Base-by-base conservation (phyloP, 2,888 invertebrate species). In the Lasioglossum malachurum region DNA sequence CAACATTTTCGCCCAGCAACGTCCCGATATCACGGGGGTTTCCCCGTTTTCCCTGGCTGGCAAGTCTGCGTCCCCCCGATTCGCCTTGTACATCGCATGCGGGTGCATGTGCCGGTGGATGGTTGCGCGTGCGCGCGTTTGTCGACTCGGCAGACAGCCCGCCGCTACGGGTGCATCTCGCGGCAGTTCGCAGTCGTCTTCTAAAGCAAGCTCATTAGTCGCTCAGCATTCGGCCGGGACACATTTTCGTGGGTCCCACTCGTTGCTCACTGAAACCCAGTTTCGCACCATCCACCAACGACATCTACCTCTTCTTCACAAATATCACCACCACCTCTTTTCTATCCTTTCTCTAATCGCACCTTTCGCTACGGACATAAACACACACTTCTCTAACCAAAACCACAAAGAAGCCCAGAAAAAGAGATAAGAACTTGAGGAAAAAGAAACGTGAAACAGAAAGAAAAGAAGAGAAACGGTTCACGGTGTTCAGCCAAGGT, bases 161-260 rank as follows among this genome's bases (percentile, higher is more conserved):
- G 93, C 92, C 93, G 93, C 92, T 93, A 90, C 93, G 91, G 92
- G 89, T 91, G 92, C 93, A 93, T 93, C 93, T 92, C 92, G 92
- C 91, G 91, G 88, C 92, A 94, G 94, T 94, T 91, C 91, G 93
- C 94, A 93, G 88, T 94, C 91, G 93, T 92, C 93, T 92, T 91
- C 92, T 93, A 93, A 92, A 92, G 90, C 92, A 92, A 91, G 89
- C 92, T 92, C 93, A 92, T 93, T 93, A 91, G 91, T 92, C 91
- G 88, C 89, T 88, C 91, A 92, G 90, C 89, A 92, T 90, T 90
- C 90, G 90, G 79, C 82, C 89, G 90, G 87, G 89, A 83, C 79
- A 75, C 80, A 81, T 80, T 87, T 86, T 78, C 80, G 84, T 83
- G 64, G 72, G 78, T 57, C 78, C 80, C 78, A 31, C 64, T 44